Conservation (phyloP, 2,113 vertebrate species). For the Bubo blakistoni region DNA sequence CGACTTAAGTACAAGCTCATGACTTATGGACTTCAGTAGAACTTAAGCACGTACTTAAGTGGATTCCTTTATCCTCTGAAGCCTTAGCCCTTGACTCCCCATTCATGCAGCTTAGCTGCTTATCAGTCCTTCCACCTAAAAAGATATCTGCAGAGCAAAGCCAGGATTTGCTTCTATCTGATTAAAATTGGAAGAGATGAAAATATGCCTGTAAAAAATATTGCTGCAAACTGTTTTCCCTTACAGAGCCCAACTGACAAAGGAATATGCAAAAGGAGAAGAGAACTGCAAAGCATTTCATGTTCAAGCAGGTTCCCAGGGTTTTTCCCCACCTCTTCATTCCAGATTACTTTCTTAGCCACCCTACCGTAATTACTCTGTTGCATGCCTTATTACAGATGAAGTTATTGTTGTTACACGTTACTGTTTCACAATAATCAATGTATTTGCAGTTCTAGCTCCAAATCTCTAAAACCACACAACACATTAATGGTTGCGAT, state of each 20-base stretch:
- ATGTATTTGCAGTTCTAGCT: constrained; percentile 36
- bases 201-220: constrained; percentile 45
- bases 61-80: not conserved
- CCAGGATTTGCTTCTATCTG: constrained; percentile 50
- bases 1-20: not conserved
- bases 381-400: constrained; percentile 38
- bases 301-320: constrained; percentile 58
- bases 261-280: constrained; percentile 54
- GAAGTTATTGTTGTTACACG: constrained; percentile 52
- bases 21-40: not conserved
- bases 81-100: constrained; percentile 17
- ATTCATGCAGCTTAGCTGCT: constrained; percentile 27
- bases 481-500: not conserved
- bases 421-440: constrained; percentile 61
- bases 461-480: constrained; percentile 27
- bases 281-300: constrained; percentile 50
- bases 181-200: constrained; percentile 42
- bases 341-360: constrained; percentile 52
- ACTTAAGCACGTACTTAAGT: constrained; percentile 14
- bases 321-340: constrained; percentile 62
- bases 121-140: constrained; percentile 56
- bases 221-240: constrained; percentile 43
- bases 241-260: constrained; percentile 7
- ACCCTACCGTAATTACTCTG: constrained; percentile 5
- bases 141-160: constrained; percentile 40